phyloP scores from a whole-genome alignment of 92 coral and sea anemone genomes.

The Isaurus tuberculatus region DNA sequence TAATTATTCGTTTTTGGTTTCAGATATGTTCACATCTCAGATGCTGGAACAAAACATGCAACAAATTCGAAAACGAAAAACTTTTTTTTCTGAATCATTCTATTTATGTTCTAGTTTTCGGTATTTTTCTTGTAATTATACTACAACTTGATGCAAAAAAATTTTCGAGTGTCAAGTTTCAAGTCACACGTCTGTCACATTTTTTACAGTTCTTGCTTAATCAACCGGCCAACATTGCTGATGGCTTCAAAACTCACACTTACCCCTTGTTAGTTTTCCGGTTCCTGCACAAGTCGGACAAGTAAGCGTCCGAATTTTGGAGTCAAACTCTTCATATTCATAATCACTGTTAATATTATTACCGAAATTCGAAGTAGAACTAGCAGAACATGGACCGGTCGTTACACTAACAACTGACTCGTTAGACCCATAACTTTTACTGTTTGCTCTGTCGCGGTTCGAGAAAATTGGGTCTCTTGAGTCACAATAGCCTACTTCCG shows the following conservation, averaged over 20 bases:
- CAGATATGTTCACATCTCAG: too few relatives aligned
- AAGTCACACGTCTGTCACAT: too few relatives aligned
- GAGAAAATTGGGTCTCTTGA: not conserved
- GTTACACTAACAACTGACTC: not conserved
- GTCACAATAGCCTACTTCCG: not conserved
- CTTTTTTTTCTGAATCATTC: too few relatives aligned
- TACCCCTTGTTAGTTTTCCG: conserved; percentile 84
- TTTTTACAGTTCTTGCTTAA: too few relatives aligned
- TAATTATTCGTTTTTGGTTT: too few relatives aligned
- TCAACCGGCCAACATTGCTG: too few relatives aligned
- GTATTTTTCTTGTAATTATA: too few relatives aligned
- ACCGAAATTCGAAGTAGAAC: not conserved
- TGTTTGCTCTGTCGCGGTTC: not conserved
- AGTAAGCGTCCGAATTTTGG: conserved; percentile 53
- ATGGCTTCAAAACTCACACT: not conserved
- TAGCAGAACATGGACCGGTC: not conserved
- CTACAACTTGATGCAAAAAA: too few relatives aligned
- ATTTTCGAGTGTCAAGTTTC: too few relatives aligned
- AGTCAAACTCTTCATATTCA: conserved; percentile 55
- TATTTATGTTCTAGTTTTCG: too few relatives aligned
- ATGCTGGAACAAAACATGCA: too few relatives aligned
- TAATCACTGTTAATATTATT: conserved; percentile 5
- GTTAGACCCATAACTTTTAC: not conserved
- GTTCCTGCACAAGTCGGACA: conserved; percentile 95
- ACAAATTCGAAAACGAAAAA: too few relatives aligned